Evolutionary conservation across 2,797 vertebrate genomes (phyloP).

Genomic region (Lithobates pipiens): DNA sequence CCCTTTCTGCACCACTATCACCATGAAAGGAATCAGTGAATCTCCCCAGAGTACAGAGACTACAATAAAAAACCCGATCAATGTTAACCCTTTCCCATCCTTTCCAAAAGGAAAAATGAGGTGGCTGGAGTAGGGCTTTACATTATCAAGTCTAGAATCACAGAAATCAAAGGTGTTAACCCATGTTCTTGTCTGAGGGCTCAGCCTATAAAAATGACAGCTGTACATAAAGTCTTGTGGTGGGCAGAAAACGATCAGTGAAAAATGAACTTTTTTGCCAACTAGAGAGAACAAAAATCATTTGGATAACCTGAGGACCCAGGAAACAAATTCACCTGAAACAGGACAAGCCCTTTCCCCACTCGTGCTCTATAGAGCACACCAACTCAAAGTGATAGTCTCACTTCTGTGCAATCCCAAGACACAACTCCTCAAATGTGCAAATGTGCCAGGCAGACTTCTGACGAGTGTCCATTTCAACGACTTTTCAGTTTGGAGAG

Average conservation of each 20-base stretch:
- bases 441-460: constrained; percentile 68
- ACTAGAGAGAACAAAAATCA: constrained; percentile 49
- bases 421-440: constrained; percentile 69
- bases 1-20: too few species aligned
- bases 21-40: neutral
- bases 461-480: constrained; percentile 67
- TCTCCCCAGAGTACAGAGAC: neutral
- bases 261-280: neutral
- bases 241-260: neutral
- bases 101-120: neutral
- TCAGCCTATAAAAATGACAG: constrained; percentile 3
- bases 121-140: neutral
- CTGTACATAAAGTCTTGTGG: neutral
- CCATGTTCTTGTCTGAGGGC: neutral
- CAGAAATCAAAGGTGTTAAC: neutral
- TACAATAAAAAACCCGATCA: neutral
- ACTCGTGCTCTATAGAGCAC: constrained; percentile 19
- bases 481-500: constrained; percentile 87
- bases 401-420: constrained; percentile 52
- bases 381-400: constrained; percentile 25
- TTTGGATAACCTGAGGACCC: constrained; percentile 49
- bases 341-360: constrained; percentile 42
- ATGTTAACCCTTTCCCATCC: neutral
- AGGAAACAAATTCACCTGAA: constrained; percentile 39
- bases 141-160: neutral